phyloP scores from a whole-genome alignment of 2,797 vertebrate genomes.

The Mus caroli region DNA sequence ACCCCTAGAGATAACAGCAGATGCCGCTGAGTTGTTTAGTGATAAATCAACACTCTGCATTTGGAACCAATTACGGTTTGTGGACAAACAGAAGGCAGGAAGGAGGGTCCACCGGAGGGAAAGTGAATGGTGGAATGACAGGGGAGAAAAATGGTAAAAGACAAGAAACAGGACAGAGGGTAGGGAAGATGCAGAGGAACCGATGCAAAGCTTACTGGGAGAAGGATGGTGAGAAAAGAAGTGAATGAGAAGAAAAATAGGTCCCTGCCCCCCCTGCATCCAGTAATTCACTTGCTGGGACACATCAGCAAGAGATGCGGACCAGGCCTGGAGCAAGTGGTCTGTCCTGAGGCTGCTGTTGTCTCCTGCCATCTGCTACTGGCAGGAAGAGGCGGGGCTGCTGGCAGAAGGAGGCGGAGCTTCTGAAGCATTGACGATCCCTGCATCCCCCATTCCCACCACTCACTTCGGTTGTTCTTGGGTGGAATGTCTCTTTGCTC shows the following conservation, averaged over 20 bases:
- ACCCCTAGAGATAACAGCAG: neutral
- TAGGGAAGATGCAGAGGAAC: neutral
- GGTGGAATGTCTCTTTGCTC: constrained; percentile 43
- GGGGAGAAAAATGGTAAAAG: neutral
- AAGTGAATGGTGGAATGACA: neutral
- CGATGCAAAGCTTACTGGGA: neutral
- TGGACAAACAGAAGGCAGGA: neutral
- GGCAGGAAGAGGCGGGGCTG: neutral
- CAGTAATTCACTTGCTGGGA: neutral
- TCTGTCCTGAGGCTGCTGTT: constrained; percentile 49
- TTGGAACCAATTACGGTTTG: neutral
- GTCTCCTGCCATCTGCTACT: constrained; percentile 46
- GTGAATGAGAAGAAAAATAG: neutral
- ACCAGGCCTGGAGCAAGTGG: neutral
- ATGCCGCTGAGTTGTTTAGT: neutral
- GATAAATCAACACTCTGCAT: neutral
- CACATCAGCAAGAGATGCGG: neutral
- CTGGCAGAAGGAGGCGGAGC: neutral
- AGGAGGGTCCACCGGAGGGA: neutral
- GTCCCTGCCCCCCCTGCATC: neutral
- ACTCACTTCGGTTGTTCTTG: constrained; percentile 16
- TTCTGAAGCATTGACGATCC: neutral
- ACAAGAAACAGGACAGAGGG: neutral
- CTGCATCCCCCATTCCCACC: neutral
- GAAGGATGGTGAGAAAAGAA: neutral